Conservation (phyloP, 2,113 vertebrate genomes). For the Tenebrosternarchus preto region DNA sequence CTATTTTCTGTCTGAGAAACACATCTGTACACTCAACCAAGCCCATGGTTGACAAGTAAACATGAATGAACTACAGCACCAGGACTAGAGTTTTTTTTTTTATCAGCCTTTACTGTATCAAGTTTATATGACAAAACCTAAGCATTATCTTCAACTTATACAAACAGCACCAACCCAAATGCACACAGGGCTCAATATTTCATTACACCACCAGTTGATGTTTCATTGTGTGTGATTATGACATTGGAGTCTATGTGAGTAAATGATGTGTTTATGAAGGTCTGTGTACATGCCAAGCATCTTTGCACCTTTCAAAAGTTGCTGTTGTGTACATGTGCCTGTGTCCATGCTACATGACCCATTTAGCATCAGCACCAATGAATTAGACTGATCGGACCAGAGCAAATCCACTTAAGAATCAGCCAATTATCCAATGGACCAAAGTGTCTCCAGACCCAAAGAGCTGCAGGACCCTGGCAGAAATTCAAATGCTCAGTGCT, state of each 20-base stretch:
- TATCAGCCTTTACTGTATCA: background rate
- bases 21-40: slow-evolving; percentile 52
- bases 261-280: background rate
- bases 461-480: background rate
- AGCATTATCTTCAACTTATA: background rate
- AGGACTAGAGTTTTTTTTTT: background rate
- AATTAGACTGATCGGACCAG: background rate
- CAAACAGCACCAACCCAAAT: too few species aligned
- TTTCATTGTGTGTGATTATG: background rate
- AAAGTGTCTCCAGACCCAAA: background rate
- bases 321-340: background rate
- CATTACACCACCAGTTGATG: background rate
- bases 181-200: background rate
- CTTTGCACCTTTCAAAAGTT: background rate
- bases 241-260: too few species aligned
- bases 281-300: background rate
- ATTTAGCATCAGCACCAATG: background rate
- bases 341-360: background rate
- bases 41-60: background rate
- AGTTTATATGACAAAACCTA: background rate
- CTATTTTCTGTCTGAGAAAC: slow-evolving; percentile 52
- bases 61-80: background rate
- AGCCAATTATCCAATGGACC: slow-evolving; percentile 18
- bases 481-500: background rate
- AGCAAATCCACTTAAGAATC: background rate